phyloP scores from a whole-genome alignment of 2,113 vertebrate genomes.

The Hiodon alosoides region DNA sequence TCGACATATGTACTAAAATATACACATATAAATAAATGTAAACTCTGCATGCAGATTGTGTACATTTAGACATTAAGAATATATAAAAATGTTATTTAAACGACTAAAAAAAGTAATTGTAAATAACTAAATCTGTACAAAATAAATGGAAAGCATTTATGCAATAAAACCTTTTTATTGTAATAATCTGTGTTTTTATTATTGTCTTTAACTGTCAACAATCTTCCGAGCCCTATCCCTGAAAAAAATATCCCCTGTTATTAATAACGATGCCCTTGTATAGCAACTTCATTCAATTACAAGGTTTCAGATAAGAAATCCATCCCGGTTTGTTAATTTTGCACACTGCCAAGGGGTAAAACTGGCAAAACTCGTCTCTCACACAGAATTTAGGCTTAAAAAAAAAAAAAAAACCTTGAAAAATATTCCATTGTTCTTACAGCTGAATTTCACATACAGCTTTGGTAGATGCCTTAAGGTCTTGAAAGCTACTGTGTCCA shows the following conservation, averaged over 20 bases:
- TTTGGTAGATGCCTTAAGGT: too few species aligned
- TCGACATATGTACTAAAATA: conserved; percentile 41
- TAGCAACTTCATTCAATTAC: too few species aligned
- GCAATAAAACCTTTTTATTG: conserved; percentile 84
- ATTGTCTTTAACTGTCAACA: neutral
- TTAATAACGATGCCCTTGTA: too few species aligned
- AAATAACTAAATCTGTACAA: conserved; percentile 91
- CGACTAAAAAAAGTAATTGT: conserved; percentile 77
- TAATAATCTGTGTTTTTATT: conserved; percentile 26
- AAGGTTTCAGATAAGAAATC: too few species aligned
- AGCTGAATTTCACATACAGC: too few species aligned
- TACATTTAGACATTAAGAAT: conserved; percentile 59
- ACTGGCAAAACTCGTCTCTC: too few species aligned
- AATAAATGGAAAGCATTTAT: conserved; percentile 79
- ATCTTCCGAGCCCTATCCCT: neutral
- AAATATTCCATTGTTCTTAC: too few species aligned
- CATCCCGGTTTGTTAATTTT: too few species aligned
- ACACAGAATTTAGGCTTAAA: too few species aligned
- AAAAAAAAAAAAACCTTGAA: too few species aligned
- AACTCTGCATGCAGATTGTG: conserved; percentile 72
- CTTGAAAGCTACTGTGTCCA: too few species aligned
- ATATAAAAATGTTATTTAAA: conserved; percentile 70
- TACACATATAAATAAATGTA: conserved; percentile 48
- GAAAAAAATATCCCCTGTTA: neutral
- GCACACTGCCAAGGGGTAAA: too few species aligned